These are phyloP conservation scores for Dichetophora obliterata DNA, from an alignment of 2,888 invertebrate species.

Conservation along the genomic window DNA sequence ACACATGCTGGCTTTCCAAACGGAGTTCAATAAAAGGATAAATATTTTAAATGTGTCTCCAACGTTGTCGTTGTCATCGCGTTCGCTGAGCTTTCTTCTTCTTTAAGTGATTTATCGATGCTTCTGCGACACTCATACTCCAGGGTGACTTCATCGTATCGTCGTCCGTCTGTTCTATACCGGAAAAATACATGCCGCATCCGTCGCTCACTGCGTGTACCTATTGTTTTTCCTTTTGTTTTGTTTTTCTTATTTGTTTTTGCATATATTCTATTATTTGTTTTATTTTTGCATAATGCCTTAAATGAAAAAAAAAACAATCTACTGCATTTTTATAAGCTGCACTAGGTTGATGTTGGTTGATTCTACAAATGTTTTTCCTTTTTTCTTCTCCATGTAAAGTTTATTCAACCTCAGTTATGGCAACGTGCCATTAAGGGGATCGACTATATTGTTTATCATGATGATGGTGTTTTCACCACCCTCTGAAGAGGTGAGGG, in stretches of 20 bases:
- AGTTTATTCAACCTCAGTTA: slow-evolving; percentile 28
- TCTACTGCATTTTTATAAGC: slow-evolving; percentile 1
- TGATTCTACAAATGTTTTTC: neutral
- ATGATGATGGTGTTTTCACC: neutral
- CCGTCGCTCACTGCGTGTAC: neutral
- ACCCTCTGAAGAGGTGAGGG: neutral
- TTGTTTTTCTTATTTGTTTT: neutral
- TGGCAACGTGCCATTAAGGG: slow-evolving; percentile 31
- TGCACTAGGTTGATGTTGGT: neutral
- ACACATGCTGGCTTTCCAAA: neutral
- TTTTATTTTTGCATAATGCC: slow-evolving; percentile 22
- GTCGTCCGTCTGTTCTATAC: neutral
- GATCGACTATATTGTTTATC: slow-evolving; percentile 16
- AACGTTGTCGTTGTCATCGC: neutral
- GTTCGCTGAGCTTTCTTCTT: neutral
- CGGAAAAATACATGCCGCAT: slow-evolving; percentile 25
- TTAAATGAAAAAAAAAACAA: neutral
- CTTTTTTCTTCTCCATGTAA: slow-evolving; percentile 3
- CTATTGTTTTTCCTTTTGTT: slow-evolving; percentile 22
- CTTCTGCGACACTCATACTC: neutral
- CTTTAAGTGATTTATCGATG: slow-evolving; percentile 23
- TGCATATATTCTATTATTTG: neutral
- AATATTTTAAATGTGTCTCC: slow-evolving; percentile 16
- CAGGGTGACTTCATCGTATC: slow-evolving; percentile 9
- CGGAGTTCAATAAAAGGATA: slow-evolving; percentile 16